These are phyloP conservation scores for human DNA, from an alignment of 2,113 vertebrate genomes.

Conservation along the genomic window DNA sequence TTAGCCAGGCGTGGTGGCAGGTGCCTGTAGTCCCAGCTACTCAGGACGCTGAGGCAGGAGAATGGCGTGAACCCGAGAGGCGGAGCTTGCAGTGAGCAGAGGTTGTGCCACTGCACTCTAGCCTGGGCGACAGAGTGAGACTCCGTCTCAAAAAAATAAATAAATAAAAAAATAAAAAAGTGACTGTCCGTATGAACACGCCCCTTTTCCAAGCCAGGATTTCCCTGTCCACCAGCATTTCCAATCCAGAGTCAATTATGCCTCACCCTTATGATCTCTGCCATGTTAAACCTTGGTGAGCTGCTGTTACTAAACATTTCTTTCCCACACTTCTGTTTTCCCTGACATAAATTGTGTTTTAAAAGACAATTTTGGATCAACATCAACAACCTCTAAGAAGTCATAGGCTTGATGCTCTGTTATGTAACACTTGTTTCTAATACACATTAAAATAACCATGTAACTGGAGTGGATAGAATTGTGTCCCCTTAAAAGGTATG, in stretches of 20 bases:
- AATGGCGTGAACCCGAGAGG: no score
- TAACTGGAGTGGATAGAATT: neutral
- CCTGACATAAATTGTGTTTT: neutral
- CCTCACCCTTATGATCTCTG: neutral
- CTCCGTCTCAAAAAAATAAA: no score
- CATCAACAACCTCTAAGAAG: neutral
- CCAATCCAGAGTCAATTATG: neutral
- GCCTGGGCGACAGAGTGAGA: no score
- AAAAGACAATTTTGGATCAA: neutral
- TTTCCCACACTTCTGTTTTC: neutral
- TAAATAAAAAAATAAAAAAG: no score
- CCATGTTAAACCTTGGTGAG: neutral
- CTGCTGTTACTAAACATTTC: rapidly evolving
- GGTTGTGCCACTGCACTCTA: no score
- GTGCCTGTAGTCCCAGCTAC: no score
- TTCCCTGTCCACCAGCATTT: neutral
- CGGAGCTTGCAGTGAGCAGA: no score
- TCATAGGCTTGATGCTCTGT: neutral
- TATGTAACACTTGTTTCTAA: neutral
- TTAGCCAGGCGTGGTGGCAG: no score
- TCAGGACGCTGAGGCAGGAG: no score
- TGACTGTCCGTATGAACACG: neutral
- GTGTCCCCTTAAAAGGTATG: neutral
- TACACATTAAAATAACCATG: neutral
- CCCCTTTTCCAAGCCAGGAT: neutral